Evolutionary conservation across 2,113 vertebrate genomes (phyloP).

Genomic region (Alouatta palliata): DNA sequence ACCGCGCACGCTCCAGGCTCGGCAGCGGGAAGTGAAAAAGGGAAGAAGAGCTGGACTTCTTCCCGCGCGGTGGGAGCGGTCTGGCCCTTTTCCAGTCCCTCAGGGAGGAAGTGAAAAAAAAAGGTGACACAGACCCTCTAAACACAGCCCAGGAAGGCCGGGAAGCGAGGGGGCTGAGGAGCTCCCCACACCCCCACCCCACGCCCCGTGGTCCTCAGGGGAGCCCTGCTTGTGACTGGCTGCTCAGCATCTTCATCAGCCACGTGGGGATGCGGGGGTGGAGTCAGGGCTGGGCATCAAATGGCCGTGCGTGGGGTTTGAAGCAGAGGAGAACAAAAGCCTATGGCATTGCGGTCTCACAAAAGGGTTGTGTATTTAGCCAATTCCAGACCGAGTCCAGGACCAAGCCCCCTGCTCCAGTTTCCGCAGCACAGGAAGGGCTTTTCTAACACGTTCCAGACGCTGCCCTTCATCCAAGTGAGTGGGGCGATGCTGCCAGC

Average conservation of each 20-base stretch:
- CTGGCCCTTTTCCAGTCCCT: not conserved
- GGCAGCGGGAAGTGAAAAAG: not conserved
- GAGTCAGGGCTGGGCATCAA: no score
- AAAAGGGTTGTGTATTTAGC: not conserved
- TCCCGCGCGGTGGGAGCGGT: not conserved
- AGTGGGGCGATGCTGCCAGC: not conserved
- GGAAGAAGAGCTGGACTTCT: not conserved
- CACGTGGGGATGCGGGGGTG: no score
- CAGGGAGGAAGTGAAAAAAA: not conserved
- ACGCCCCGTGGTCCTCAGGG: not conserved
- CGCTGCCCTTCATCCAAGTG: not conserved
- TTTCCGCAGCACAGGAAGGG: not conserved
- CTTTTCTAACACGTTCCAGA: not conserved
- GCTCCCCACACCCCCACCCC: no score
- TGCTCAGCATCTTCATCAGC: not conserved
- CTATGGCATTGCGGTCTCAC: not conserved
- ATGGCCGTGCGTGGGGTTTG: fast-evolving
- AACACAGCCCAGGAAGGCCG: no score
- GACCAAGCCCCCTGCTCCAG: not conserved
- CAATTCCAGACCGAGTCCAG: not conserved
- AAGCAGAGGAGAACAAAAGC: not conserved
- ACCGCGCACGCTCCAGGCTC: fast-evolving
- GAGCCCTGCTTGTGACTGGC: fast-evolving
- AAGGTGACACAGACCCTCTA: no score
- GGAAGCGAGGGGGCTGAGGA: no score